phyloP scores from a whole-genome alignment of 2,888 invertebrate species.

The Caenorhabditis angaria region DNA sequence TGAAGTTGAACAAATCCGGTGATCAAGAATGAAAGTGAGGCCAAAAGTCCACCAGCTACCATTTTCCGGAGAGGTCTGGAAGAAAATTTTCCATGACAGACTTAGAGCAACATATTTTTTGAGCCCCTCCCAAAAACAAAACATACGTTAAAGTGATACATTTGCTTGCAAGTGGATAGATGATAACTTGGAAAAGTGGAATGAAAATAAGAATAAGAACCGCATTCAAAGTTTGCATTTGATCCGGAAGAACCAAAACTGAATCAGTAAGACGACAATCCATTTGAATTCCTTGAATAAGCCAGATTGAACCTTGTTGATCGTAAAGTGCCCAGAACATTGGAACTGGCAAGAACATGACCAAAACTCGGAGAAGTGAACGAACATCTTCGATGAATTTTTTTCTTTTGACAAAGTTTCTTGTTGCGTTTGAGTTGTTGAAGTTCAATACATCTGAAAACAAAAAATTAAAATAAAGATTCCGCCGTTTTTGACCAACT shows the following conservation, averaged over 20 bases:
- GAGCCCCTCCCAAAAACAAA: not conserved
- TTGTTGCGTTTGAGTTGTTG: constrained; percentile 46
- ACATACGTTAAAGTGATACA: constrained; percentile 59
- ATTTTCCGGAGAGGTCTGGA: constrained; percentile 80
- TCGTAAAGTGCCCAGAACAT: constrained; percentile 98
- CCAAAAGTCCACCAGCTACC: constrained; percentile 86
- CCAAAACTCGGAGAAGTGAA: constrained; percentile 61
- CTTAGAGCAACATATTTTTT: too few species aligned
- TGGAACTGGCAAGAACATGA: constrained; percentile 78
- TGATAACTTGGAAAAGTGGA: constrained; percentile 74
- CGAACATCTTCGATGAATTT: constrained; percentile 66
- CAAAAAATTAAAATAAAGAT: too few species aligned
- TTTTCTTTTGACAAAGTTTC: constrained; percentile 53
- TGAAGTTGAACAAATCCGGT: constrained; percentile 81
- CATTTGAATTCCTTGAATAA: constrained; percentile 81
- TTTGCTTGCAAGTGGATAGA: constrained; percentile 68
- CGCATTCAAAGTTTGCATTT: constrained; percentile 73
- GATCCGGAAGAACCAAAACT: constrained; percentile 61
- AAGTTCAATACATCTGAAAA: constrained; percentile 45
- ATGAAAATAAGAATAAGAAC: constrained; percentile 74
- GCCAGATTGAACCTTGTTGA: constrained; percentile 93
- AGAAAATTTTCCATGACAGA: not conserved
- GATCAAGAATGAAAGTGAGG: constrained; percentile 85
- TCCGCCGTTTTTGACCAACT: constrained; percentile 34
- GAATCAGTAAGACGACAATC: constrained; percentile 61